These are phyloP conservation scores for Nemopilema nomurai DNA, from an alignment of 30 jellyfish, hydroid and myxozoan genomes.

Conservation along the genomic window DNA sequence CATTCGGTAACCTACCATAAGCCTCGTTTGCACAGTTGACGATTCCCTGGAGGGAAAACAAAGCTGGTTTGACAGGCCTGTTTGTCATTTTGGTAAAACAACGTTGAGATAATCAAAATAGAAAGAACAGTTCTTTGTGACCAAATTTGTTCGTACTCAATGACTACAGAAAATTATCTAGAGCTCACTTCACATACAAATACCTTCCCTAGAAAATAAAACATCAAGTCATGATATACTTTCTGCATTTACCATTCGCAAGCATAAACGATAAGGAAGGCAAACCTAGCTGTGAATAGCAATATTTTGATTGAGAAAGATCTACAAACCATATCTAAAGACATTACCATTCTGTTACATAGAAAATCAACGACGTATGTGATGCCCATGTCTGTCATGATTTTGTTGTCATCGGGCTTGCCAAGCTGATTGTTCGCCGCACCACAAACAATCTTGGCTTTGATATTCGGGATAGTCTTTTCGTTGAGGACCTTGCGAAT, in stretches of 20 bases:
- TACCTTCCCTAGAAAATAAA: too few species aligned
- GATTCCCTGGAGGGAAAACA: slow-evolving; percentile 61
- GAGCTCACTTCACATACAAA: too few species aligned
- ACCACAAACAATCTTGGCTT: slow-evolving; percentile 89
- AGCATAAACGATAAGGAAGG: too few species aligned
- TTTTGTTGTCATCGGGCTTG: slow-evolving; percentile 76
- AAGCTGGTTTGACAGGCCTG: too few species aligned
- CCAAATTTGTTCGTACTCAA: too few species aligned
- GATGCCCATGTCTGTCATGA: slow-evolving; percentile 83
- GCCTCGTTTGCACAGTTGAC: slow-evolving; percentile 95
- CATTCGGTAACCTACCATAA: slow-evolving; percentile 84
- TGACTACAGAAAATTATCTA: too few species aligned
- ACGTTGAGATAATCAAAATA: neutral
- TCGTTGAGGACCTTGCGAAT: slow-evolving; percentile 74
- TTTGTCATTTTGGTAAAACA: too few species aligned
- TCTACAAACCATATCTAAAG: neutral
- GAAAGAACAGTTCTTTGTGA: too few species aligned
- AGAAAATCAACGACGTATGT: slow-evolving; percentile 91
- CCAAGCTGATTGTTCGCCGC: slow-evolving; percentile 97
- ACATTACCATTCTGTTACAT: slow-evolving; percentile 83
- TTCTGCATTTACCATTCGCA: too few species aligned
- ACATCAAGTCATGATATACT: too few species aligned
- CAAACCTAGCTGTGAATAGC: too few species aligned
- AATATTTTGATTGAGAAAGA: too few species aligned
- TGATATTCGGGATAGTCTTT: slow-evolving; percentile 77